A percentile compares a stretch with the other conserved stretches of the same genome.
Conservation (phyloP, 2,113 vertebrate genomes). For the Ceyx cyanopectus region DNA sequence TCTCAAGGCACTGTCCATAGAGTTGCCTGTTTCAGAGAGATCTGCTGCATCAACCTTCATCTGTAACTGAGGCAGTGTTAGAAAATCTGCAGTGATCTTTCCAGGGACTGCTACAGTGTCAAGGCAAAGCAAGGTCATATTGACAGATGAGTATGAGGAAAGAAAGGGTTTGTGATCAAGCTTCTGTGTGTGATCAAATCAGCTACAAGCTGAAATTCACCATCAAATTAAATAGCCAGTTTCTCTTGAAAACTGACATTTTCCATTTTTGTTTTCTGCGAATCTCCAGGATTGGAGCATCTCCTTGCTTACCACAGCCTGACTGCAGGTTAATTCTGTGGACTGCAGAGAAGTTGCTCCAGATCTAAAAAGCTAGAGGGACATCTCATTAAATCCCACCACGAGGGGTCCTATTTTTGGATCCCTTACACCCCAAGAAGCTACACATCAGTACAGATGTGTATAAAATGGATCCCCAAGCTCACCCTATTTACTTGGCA, state of each 20-base stretch:
- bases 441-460: not conserved
- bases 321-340: not conserved
- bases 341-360: not conserved
- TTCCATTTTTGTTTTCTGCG: not conserved
- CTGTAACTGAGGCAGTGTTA: constrained; percentile 34
- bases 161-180: not conserved
- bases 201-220: not conserved
- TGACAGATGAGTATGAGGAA: constrained; percentile 19
- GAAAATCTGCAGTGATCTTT: constrained; percentile 52
- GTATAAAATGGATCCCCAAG: not conserved
- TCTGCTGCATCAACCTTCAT: constrained; percentile 42
- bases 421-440: not conserved
- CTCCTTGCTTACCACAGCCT: not conserved
- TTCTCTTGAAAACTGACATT: constrained; percentile 30
- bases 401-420: not conserved
- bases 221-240: not conserved
- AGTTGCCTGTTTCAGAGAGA: constrained; percentile 65
- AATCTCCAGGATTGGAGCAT: not conserved
- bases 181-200: not conserved
- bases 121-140: constrained; percentile 32
- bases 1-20: constrained; percentile 29
- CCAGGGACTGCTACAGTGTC: not conserved
- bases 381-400: not conserved
- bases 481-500: not conserved
- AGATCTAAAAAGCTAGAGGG: not conserved